phyloP scores from a whole-genome alignment of 2,113 vertebrate species.

The Cheilinus undulatus region DNA sequence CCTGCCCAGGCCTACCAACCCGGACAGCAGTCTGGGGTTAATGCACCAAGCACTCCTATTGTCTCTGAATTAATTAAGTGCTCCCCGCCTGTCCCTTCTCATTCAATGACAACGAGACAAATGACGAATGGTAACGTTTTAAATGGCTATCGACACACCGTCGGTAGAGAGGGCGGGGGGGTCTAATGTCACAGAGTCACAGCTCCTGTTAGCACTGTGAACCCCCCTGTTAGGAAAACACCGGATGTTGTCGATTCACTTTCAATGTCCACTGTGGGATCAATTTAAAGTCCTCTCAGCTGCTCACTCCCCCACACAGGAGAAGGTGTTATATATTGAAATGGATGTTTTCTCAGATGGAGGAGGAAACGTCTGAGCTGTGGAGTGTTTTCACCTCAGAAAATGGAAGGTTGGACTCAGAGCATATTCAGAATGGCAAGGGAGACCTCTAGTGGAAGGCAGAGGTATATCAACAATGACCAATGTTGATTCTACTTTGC shows the following conservation, averaged over 20 bases:
- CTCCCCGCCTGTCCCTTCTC: constrained; percentile 68
- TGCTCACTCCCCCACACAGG: constrained; percentile 11
- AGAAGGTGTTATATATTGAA: constrained; percentile 57
- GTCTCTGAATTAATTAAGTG: constrained; percentile 82
- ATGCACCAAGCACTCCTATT: constrained; percentile 76
- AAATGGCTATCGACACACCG: constrained; percentile 66
- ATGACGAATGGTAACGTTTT: constrained; percentile 66
- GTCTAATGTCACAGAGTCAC: constrained; percentile 54
- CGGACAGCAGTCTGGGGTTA: constrained; percentile 77
- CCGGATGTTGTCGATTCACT: constrained; percentile 13
- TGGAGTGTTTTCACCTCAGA: constrained; percentile 56
- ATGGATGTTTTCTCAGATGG: constrained; percentile 60
- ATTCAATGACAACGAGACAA: constrained; percentile 67
- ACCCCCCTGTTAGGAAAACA: constrained; percentile 4
- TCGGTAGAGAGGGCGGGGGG: background rate
- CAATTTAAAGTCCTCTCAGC: constrained; percentile 31
- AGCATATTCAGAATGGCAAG: constrained; percentile 58
- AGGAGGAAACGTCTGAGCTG: constrained; percentile 41
- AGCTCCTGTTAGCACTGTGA: constrained; percentile 6
- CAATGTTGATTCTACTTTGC: too few relatives aligned
- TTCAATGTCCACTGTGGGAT: constrained; percentile 39
- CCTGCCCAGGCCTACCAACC: constrained; percentile 51
- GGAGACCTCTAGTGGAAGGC: constrained; percentile 73
- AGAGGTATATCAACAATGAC: too few relatives aligned
- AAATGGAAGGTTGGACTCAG: constrained; percentile 66